phyloP scores from a whole-genome alignment of 2,113 vertebrate species.

The Heterotis niloticus region DNA sequence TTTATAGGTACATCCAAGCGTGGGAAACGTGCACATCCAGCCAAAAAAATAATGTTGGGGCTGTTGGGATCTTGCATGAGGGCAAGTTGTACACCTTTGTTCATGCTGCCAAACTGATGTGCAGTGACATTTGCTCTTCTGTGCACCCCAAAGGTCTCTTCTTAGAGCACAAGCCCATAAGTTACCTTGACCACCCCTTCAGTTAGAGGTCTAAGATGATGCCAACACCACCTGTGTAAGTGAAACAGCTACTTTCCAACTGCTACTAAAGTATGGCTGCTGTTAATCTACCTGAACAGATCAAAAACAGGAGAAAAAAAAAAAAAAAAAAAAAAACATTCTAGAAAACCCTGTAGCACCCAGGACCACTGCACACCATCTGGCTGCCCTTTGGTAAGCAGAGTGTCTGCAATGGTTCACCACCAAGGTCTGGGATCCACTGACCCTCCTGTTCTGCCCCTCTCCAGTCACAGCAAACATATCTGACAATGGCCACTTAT shows the following conservation, averaged over 20 bases:
- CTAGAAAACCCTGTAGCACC: background rate
- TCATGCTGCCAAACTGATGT: too few relatives aligned
- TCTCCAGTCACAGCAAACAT: background rate
- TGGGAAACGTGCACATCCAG: too few relatives aligned
- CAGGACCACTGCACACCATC: constrained; percentile 52
- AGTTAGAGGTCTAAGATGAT: constrained; percentile 32
- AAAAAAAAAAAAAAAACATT: background rate
- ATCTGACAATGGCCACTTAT: constrained; percentile 24
- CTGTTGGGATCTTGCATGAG: too few relatives aligned
- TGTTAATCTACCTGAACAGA: background rate
- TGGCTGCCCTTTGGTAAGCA: constrained; percentile 47
- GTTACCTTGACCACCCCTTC: constrained; percentile 25
- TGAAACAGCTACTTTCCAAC: too few relatives aligned
- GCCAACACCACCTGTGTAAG: constrained; percentile 18
- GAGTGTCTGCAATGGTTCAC: constrained; percentile 61
- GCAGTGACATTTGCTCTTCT: too few relatives aligned
- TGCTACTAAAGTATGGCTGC: background rate
- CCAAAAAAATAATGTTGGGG: too few relatives aligned
- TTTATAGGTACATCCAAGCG: too few relatives aligned
- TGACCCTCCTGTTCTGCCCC: background rate
- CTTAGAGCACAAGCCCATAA: constrained; percentile 23
- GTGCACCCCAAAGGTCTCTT: constrained; percentile 20
- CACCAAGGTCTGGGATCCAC: constrained; percentile 31
- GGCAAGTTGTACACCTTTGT: too few relatives aligned
- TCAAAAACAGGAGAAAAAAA: background rate